Conservation (phyloP, 1,140 invertebrate genomes). For the Drosophila carrolli region DNA sequence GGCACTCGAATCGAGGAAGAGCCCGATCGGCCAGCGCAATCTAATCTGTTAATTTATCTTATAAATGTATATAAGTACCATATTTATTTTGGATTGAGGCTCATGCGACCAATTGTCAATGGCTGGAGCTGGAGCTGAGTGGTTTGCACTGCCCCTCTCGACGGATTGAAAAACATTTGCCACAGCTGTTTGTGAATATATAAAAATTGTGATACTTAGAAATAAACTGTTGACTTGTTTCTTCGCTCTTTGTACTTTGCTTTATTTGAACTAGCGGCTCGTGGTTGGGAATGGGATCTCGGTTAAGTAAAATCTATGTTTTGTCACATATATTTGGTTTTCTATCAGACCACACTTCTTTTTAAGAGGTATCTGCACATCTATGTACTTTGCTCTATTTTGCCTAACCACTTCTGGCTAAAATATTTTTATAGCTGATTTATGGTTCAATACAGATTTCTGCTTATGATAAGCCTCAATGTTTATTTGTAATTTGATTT, state of each 20-base stretch:
- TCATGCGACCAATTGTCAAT: constrained; percentile 36
- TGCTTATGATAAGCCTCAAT: too few relatives aligned
- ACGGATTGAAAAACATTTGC: constrained; percentile 57
- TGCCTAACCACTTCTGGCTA: background rate
- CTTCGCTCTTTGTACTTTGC: constrained; percentile 22
- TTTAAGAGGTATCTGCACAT: background rate
- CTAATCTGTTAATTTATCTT: constrained; percentile 67
- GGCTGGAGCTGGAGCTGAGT: constrained; percentile 9
- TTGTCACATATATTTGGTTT: background rate
- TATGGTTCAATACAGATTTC: too few relatives aligned
- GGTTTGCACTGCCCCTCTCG: constrained; percentile 13
- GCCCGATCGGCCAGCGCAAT: constrained; percentile 29
- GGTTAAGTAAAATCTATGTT: background rate
- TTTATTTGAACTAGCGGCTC: constrained; percentile 19
- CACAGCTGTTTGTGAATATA: constrained; percentile 66
- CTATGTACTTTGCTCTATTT: background rate
- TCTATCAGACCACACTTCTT: background rate
- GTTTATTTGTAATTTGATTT: too few relatives aligned
- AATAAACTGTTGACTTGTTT: constrained; percentile 49
- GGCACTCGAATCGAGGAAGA: constrained; percentile 42
- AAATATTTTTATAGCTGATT: too few relatives aligned
- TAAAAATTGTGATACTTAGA: constrained; percentile 43
- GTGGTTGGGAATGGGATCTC: background rate
- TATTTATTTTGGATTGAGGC: constrained; percentile 47
- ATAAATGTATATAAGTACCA: constrained; percentile 58